Evolutionary conservation across 2,797 vertebrate genomes (phyloP).

Genomic region (Garrulus glandarius): DNA sequence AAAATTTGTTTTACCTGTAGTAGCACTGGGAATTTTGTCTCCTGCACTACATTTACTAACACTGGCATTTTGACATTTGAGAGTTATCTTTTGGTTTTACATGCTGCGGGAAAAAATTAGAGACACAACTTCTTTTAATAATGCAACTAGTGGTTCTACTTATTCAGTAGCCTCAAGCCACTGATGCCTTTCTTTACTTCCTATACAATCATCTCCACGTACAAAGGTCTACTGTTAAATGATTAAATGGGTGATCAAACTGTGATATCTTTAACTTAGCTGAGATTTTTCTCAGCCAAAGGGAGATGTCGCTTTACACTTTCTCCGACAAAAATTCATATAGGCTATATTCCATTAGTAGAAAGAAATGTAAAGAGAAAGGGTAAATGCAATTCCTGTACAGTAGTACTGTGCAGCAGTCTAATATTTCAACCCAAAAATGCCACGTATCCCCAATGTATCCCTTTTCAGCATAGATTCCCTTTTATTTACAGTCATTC

Average conservation of each 20-base stretch:
- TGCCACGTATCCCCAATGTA: accelerated
- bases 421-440: neutral
- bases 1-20: conserved; percentile 77
- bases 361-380: neutral
- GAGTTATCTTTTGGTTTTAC: conserved; percentile 64
- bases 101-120: conserved; percentile 70
- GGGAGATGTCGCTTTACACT: neutral
- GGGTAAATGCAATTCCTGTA: neutral
- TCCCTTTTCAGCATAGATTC: neutral
- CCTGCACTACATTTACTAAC: conserved; percentile 67
- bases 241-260: conserved; percentile 49
- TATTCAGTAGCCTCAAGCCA: conserved; percentile 58
- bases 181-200: conserved; percentile 52
- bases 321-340: neutral
- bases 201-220: neutral
- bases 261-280: conserved; percentile 39
- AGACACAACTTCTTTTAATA: conserved; percentile 69
- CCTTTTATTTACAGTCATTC: conserved; percentile 13
- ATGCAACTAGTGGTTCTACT: conserved; percentile 62
- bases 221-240: conserved; percentile 36
- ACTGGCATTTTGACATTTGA: conserved; percentile 69
- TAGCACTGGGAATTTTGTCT: conserved; percentile 72
- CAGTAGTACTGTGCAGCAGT: neutral
- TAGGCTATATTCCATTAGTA: neutral
- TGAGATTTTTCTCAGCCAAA: neutral